Evolutionary conservation across 2,888 invertebrate genomes (phyloP), one percentile per base, ranked within the genome.

Genomic region (Spodoptera littoralis): DNA sequence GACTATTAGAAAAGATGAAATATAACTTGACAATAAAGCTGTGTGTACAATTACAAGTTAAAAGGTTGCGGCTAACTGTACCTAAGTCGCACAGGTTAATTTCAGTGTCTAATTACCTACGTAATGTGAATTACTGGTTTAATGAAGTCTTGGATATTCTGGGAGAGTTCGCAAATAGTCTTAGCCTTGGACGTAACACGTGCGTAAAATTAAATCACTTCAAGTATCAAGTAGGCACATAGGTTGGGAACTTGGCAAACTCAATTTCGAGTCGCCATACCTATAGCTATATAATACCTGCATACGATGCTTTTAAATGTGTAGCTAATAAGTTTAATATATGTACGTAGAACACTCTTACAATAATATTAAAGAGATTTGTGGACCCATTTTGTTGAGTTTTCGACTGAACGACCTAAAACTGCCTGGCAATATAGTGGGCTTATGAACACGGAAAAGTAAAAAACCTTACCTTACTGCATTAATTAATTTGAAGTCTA

Each of bases 141-240:
- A 71, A 71, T 73, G 56, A 63, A 53, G 55, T 44, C 52, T 56
- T 54, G 45, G 56, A n/a, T 48, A 59, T 62, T 52, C 47, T 53
- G 54, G 57, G 41, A 3, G 44, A 22, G 18, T 18, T 36, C 51
- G 13, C 55, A 18, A 43, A 43, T 49, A 24, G 41, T 50, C 36
- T 36, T 36, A 8, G 36, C 36, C 36, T 36, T 36, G 36, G 36
- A 36, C 9, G 36, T 9, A 36, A 60, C 12, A 27, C n/a, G 13
- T 13, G n/a, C 4, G 11, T 13, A 13, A 47, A 60, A 44, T 44
- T 13, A 13, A 24, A 9, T 46, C 12, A 24, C 22, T 36, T 36
- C 36, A 36, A 36, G 36, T 36, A 36, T 36, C 36, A 36, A 36
- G 36, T 36, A 36, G 36, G 36, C 36, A 36, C 36, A 9, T 1